A percentile compares a stretch with the other conserved stretches of the same genome.
phyloP scores from a whole-genome alignment of 2,888 invertebrate genomes.

The Syritta pipiens region DNA sequence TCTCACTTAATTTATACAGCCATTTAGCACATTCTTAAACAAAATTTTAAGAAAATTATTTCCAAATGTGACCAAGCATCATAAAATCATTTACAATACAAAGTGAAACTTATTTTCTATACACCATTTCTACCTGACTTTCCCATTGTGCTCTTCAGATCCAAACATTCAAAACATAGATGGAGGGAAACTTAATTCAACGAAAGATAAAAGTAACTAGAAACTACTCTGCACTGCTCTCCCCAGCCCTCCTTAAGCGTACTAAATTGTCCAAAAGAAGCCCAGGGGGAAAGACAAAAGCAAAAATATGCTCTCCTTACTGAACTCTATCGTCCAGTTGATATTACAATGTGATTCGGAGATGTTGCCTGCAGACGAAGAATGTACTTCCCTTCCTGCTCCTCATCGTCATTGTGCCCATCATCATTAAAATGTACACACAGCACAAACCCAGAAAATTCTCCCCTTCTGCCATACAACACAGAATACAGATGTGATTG shows the following conservation, averaged over 20 bases:
- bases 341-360: constrained; percentile 52
- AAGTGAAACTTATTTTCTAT: no score
- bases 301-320: constrained; percentile 43
- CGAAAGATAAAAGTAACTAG: constrained; percentile 50
- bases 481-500: constrained; percentile 47
- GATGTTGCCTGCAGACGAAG: constrained; percentile 35
- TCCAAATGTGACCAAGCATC: no score
- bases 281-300: constrained; percentile 17
- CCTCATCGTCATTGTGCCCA: constrained; percentile 29
- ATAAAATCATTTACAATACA: no score
- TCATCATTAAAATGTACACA: constrained; percentile 64
- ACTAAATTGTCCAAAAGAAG: constrained; percentile 35
- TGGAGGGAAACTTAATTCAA: constrained; percentile 39
- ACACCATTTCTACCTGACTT: no score
- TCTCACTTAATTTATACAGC: no score
- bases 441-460: constrained; percentile 37
- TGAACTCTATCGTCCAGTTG: constrained; percentile 57
- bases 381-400: constrained; percentile 35
- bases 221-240: constrained; percentile 3
- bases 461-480: constrained; percentile 10
- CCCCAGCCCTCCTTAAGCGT: constrained; percentile 19
- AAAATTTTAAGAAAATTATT: no score
- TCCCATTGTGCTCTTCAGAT: no score
- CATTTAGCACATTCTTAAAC: no score
- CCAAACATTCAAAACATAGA: constrained; percentile 14